Conservation (phyloP, 1,140 invertebrate genomes). For the Sycophaga agraensis region DNA sequence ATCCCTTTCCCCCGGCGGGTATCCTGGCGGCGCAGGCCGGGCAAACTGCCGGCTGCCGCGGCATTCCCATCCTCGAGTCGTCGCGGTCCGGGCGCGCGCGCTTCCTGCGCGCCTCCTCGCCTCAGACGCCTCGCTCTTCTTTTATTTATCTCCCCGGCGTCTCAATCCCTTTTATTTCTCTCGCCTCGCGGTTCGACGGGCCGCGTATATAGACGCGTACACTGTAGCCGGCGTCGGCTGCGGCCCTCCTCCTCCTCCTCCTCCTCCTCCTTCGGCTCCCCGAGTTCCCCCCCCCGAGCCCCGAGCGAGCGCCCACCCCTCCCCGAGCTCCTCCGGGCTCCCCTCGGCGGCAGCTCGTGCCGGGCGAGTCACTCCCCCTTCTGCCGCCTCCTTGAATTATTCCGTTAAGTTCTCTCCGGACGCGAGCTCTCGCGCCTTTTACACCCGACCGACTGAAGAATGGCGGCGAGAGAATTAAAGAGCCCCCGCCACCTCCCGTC, state of each 20-base stretch:
- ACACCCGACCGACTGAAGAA: neutral
- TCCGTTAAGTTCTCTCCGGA: constrained; percentile 30
- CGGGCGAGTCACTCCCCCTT: constrained; percentile 4
- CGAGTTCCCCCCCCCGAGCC: neutral
- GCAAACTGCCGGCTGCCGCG: neutral
- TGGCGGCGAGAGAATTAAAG: constrained; percentile 8
- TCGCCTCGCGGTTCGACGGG: constrained; percentile 1
- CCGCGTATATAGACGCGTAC: too few relatives aligned
- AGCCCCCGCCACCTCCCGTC: neutral
- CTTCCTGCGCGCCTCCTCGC: constrained; percentile 5
- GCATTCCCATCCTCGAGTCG: neutral
- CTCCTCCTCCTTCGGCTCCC: neutral
- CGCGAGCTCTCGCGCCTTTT: constrained; percentile 22
- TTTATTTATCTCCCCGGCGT: constrained; percentile 23
- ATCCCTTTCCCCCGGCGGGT: constrained; percentile 9
- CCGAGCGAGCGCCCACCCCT: too few relatives aligned
- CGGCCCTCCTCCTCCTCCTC: neutral
- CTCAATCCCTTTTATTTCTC: constrained; percentile 1
- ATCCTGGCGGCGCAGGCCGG: neutral
- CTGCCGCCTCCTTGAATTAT: constrained; percentile 31
- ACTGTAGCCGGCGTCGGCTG: too few relatives aligned
- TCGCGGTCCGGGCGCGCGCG: constrained; percentile 9
- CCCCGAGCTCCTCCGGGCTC: neutral
- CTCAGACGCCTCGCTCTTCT: constrained; percentile 13
- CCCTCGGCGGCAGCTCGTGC: neutral